Conservation (phyloP, 92 coral and sea anemone species). For the Virgularia gustaviana region DNA sequence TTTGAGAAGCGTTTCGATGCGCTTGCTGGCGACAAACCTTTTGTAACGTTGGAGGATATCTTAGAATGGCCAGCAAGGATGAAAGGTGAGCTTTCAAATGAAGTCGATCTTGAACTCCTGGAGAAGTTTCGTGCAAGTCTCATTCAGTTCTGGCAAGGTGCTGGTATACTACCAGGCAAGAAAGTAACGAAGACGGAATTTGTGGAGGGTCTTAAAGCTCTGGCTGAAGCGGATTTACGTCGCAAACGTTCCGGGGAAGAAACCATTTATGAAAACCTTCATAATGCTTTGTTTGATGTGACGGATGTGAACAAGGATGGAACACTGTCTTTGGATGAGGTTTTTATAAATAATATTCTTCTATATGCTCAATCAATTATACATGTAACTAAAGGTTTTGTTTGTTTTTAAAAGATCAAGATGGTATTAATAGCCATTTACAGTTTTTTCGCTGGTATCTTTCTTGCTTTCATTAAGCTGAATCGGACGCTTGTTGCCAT, state of each 20-base stretch:
- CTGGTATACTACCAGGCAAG: slow-evolving; percentile 56
- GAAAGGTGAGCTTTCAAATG: slow-evolving; percentile 41
- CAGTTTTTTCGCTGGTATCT: too few species aligned
- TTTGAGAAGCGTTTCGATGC: too few species aligned
- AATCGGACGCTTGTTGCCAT: too few species aligned
- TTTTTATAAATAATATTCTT: too few species aligned
- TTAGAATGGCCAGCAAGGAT: slow-evolving; percentile 56
- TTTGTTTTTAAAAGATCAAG: too few species aligned
- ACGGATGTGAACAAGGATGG: slow-evolving; percentile 59
- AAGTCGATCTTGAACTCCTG: slow-evolving; percentile 25
- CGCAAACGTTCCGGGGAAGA: slow-evolving; percentile 22
- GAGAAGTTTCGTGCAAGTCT: slow-evolving; percentile 35
- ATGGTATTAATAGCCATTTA: too few species aligned
- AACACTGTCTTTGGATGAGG: slow-evolving; percentile 50
- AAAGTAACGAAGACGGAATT: slow-evolving; percentile 46
- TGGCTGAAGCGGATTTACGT: slow-evolving; percentile 46
- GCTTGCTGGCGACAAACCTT: too few species aligned
- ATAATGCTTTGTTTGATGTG: slow-evolving; percentile 63
- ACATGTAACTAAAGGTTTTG: too few species aligned
- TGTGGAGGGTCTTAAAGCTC: slow-evolving; percentile 43
- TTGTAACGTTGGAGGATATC: slow-evolving; percentile 51
- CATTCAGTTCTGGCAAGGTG: slow-evolving; percentile 50
- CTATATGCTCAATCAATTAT: too few species aligned
- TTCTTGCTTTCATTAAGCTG: too few species aligned
- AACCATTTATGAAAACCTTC: slow-evolving; percentile 40